Base-by-base conservation (phyloP, 1,140 invertebrate species). In the Scaptomyza hsui region DNA sequence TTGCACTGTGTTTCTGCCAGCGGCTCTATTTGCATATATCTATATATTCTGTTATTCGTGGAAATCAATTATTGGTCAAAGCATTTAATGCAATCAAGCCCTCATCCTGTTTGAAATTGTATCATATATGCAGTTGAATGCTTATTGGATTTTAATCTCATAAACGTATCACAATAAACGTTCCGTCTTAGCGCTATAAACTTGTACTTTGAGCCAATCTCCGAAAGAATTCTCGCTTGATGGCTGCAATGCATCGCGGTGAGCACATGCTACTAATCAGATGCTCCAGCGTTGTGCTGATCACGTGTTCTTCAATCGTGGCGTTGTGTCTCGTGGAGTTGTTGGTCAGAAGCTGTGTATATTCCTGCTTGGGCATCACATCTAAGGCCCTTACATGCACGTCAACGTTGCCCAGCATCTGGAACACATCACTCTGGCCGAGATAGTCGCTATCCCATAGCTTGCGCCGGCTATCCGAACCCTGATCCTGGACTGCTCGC, bases 131-230 rank as follows among this genome's bases (percentile, higher is more conserved):
- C 69, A 45, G 47, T 70, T 72, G 53, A 73, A 67, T 64, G 61
- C 67, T 61, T 81, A 60, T 53, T 68, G 70, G 63, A 86, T 81
- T 86, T 88, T 81, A 86, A 88, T 86, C 81, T 86, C 81, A 81
- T 47, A 75, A 72, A 65, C 39, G 47, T 62, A 82, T 82, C 74
- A 79, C 65, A 85, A 69, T 86, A 85, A 86, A 78, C 44, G 65
- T 85, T 72, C 48, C 76, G 55, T 61, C 55, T 32, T 57, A 75
- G 47, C 45, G 32, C 63, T 72, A 68, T 56, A 59, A 35, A 55
- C 12, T 57, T 13, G 44, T 19, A 6, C 35, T 64, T 9, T 77
- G 56, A 4, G 48, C 15, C 29, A 75, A 51, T 41, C 81, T 49
- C 0, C 64, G 57, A 4, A 77, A 85, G 47, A 82, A 75, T 37